Base-by-base conservation (phyloP, 2,888 invertebrate genomes). In the Eumerus sabulonum region DNA sequence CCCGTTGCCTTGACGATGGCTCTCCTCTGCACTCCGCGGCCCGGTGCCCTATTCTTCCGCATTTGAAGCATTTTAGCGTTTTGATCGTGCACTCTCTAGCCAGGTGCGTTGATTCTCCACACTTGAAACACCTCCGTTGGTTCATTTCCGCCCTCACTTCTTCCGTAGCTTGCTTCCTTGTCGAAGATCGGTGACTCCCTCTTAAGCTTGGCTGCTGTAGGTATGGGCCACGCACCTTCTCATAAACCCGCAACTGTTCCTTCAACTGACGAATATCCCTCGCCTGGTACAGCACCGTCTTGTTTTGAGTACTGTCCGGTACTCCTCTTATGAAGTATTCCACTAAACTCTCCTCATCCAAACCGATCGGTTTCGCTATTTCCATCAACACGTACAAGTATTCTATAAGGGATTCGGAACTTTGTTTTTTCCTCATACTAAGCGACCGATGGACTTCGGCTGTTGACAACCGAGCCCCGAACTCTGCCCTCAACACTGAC, bases 391-490 rank as follows among this genome's bases (percentile, higher is more conserved):
- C 14, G 27, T 82, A 82, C n/a, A 82, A 19, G 19, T 79, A 82
- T 50, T 27, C 27, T 7, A 2, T 2, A 4, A 27, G 7, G 2
- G 64, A 63, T 44, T 82, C 81, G 7, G 18, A 42, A 1, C 13
- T 27, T 9, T 48, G 38, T n/a, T 81, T 82, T 16, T 53, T 67
- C 9, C 82, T 54, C 19, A 48, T 77, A 9, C 66, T 17, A 12
- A 82, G 40, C 36, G 18, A 44, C 9, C 73, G 67, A 48, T 82
- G 76, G 2, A 82, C 47, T 3, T 82, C 76, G 1, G 70, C 64
- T 0, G 76, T 38, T 3, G 82, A 62, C 7, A 40, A n/a, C 16
- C 48, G 11, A 1, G 38, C 14, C 1, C 76, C 79, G 35, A 81
- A 73, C 45, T 76, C 79, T n/a, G 11, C 16, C 1, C 17, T 13